Evolutionary conservation across 2,113 vertebrate genomes (phyloP), one percentile per base, ranked within the genome.

Genomic region (Megalops atlanticus): DNA sequence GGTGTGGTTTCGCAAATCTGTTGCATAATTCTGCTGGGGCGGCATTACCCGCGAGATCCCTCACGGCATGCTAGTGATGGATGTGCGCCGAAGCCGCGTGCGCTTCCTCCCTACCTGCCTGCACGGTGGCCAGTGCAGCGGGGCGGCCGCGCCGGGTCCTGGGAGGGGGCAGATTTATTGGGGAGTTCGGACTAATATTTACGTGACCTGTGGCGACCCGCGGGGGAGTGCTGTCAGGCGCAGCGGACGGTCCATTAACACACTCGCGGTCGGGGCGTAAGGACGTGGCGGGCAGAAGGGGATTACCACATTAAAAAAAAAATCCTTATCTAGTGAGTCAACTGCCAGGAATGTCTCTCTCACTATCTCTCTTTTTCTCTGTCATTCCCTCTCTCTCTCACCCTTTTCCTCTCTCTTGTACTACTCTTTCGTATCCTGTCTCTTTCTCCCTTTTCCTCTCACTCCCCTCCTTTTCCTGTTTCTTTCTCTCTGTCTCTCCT

Each of bases 181-280:
- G 88, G 87, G 87, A 85, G 81, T 90, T 94, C 84, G 86, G 84
- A 93, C 85, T 91, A 91, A 91, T 92, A 90, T 92, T 92, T 92
- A 90, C 92, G 41, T 82, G 88, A 95, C 90, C 92, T 89, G 88
- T 82, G 54, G 72, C 64, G 89, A 90, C 86, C 89, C 35, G 54
- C 76, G 89, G 83, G 85, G 87, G 87, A 91, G 85, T 88, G 31
- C 82, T 88, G 89, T 75, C 38, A 69, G 68, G 18, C 54, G 5
- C 69, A 68, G 80, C 64, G 81, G 79, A 64, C 72, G 81, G 80
- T 58, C 43, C 74, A 81, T 82, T 52, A 78, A 80, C 45, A 41
- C 43, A 39, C 71, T 72, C 52, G 33, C 73, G 16, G 45, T 31
- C 12, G 41, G 45, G 33, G 43, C 45, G 45, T 2, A 45, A 15